A percentile compares a stretch with the other conserved stretches of the same genome.
phyloP scores from a whole-genome alignment of 2,888 invertebrate species.

The Seladonia tumulorum region DNA sequence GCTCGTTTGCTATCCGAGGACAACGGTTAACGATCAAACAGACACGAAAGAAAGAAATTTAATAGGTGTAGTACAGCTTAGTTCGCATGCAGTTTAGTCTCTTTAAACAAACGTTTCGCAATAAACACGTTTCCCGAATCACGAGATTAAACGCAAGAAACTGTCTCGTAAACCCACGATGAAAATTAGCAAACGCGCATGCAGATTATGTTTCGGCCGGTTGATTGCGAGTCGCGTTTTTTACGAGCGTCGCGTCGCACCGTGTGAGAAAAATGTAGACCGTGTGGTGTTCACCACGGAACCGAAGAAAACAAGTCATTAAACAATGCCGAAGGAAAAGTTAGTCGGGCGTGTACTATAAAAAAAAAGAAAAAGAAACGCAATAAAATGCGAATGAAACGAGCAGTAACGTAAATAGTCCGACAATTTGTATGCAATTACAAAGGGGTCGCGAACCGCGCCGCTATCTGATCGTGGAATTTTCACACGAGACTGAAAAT shows the following conservation, averaged over 20 bases:
- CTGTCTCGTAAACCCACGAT: not conserved
- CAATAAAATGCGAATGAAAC: constrained; percentile 37
- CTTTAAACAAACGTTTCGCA: not conserved
- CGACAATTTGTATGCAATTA: constrained; percentile 59
- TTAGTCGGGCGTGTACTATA: not conserved
- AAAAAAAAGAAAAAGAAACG: constrained; percentile 15
- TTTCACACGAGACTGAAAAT: constrained; percentile 55
- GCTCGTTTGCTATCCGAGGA: not conserved
- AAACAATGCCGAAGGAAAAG: constrained; percentile 12
- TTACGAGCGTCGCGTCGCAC: not conserved
- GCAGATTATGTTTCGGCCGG: not conserved
- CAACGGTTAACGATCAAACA: not conserved
- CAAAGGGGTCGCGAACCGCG: constrained; percentile 55
- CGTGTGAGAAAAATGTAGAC: constrained; percentile 9
- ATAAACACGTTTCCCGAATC: not conserved
- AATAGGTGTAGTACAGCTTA: not conserved
- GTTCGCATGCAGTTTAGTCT: not conserved
- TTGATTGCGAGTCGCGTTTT: not conserved
- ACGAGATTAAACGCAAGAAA: not conserved
- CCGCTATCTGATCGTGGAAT: constrained; percentile 55
- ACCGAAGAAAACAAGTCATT: constrained; percentile 14
- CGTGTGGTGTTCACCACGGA: constrained; percentile 11
- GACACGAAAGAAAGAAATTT: not conserved
- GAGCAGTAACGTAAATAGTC: constrained; percentile 44
- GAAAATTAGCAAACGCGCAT: not conserved